A percentile compares a stretch with the other conserved stretches of the same genome.
These are phyloP conservation scores for Lasioglossum malachurum DNA, from an alignment of 2,888 invertebrate species.

Conservation along the genomic window DNA sequence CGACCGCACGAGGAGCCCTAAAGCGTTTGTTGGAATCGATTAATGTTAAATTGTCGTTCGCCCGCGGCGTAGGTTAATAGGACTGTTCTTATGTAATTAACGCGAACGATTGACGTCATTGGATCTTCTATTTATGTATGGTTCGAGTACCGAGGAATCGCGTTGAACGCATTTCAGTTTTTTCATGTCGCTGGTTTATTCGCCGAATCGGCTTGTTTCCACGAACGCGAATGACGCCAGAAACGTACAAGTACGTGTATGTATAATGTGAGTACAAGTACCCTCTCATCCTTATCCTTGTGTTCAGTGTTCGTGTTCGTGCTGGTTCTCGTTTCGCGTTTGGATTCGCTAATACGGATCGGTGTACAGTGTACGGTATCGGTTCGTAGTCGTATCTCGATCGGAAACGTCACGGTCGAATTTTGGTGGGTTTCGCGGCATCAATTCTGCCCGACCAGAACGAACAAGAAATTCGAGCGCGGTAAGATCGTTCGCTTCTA, in stretches of 20 bases:
- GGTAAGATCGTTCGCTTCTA: background rate
- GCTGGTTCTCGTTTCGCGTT: background rate
- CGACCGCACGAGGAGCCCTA: background rate
- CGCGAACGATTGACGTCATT: constrained; percentile 78
- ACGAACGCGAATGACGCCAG: constrained; percentile 42
- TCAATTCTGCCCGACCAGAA: background rate
- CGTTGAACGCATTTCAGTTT: constrained; percentile 31
- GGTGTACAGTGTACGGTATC: background rate
- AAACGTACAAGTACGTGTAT: background rate
- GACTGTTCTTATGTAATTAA: constrained; percentile 79
- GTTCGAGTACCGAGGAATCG: constrained; percentile 34
- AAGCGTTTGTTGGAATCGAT: constrained; percentile 71
- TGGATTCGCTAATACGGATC: background rate
- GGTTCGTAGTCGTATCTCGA: background rate
- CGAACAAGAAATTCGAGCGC: background rate
- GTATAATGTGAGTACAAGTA: background rate
- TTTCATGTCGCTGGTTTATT: constrained; percentile 12
- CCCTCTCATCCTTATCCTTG: constrained; percentile 1
- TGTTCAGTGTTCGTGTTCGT: background rate
- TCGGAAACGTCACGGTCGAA: background rate
- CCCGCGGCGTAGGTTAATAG: constrained; percentile 76
- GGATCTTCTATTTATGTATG: constrained; percentile 71
- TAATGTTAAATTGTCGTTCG: constrained; percentile 74
- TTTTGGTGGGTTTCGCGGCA: background rate
- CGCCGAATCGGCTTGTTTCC: constrained; percentile 38